Evolutionary conservation across 2,797 vertebrate genomes (phyloP).

Genomic region (Paguma larvata): DNA sequence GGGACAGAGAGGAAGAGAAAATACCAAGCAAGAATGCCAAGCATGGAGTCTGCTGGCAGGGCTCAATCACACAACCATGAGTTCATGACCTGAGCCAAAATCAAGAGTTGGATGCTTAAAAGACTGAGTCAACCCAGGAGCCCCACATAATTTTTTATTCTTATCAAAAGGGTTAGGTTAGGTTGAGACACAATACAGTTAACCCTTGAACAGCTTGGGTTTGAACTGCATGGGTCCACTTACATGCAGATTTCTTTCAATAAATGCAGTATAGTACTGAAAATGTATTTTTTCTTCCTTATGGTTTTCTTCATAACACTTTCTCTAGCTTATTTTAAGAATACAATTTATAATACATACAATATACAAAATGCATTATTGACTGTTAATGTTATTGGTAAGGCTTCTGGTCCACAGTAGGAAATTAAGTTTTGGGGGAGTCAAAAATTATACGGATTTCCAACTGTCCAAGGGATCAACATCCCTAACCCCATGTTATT

Average conservation of each 20-base stretch:
- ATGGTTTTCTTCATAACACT: not conserved
- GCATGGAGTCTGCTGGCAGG: too few relatives aligned
- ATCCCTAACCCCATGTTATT: not conserved
- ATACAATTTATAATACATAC: not conserved
- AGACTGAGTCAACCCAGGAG: too few relatives aligned
- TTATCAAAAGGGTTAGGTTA: not conserved
- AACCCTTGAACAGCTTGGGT: not conserved
- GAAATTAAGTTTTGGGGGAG: not conserved
- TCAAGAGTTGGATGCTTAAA: too few relatives aligned
- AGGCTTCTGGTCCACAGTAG: not conserved
- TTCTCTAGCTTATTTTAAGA: not conserved
- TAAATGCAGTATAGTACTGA: not conserved
- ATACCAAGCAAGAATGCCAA: too few relatives aligned
- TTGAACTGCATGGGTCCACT: not conserved
- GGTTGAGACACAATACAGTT: not conserved
- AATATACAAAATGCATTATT: not conserved
- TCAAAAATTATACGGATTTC: not conserved
- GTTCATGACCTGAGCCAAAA: too few relatives aligned
- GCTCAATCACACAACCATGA: too few relatives aligned
- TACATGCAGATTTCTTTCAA: not conserved
- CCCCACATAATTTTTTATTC: not conserved
- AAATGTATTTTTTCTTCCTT: not conserved
- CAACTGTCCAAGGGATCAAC: not conserved
- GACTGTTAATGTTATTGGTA: not conserved
- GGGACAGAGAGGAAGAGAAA: too few relatives aligned